Evolutionary conservation across 1,140 invertebrate species (phyloP).

Genomic region (Nomia melanderi): DNA sequence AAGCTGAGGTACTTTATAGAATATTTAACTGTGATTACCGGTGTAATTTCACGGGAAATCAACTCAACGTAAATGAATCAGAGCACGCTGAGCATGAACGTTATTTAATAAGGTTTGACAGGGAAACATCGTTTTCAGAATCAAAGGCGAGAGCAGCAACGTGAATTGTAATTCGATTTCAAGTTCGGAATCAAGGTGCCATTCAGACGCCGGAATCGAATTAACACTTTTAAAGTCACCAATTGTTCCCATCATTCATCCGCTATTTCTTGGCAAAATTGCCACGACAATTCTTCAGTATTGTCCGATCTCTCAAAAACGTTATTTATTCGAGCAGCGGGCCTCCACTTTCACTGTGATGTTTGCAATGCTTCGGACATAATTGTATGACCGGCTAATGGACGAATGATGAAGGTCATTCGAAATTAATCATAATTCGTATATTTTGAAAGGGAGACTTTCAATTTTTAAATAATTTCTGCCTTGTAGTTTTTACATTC

Average conservation of each 20-base stretch:
- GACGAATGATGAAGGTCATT: conserved; percentile 10
- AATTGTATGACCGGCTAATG: background rate
- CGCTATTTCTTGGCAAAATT: background rate
- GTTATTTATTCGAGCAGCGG: background rate
- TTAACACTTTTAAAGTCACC: conserved; percentile 34
- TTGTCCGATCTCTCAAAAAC: background rate
- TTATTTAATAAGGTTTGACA: background rate
- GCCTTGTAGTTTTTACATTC: no score
- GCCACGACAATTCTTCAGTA: no score
- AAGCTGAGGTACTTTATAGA: background rate
- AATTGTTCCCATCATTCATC: background rate
- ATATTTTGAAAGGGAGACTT: background rate
- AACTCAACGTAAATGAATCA: background rate
- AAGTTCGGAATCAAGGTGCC: conserved; percentile 55
- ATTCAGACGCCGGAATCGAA: conserved; percentile 51
- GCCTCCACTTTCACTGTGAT: conserved; percentile 18
- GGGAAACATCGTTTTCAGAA: conserved; percentile 28
- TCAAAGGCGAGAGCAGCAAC: conserved; percentile 25
- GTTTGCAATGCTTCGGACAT: conserved; percentile 3
- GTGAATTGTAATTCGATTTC: conserved; percentile 46
- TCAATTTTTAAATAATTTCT: background rate
- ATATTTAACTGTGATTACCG: background rate
- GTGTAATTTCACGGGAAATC: background rate
- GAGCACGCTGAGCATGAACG: background rate
- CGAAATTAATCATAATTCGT: background rate